phyloP scores from a whole-genome alignment of 2,888 invertebrate species.

The Drosophila emarginata region DNA sequence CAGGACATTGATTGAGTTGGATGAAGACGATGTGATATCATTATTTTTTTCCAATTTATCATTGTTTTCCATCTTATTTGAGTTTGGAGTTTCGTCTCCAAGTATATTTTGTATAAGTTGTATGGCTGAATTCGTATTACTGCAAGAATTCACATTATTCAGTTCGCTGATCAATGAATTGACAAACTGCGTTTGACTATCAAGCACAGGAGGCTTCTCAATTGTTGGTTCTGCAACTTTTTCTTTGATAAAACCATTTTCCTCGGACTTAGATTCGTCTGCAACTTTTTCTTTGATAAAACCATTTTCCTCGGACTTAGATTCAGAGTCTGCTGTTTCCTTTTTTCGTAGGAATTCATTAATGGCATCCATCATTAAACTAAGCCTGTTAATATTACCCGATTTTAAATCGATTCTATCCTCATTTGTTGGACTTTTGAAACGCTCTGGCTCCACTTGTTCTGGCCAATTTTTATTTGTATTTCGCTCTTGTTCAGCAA shows the following conservation, averaged over 20 bases:
- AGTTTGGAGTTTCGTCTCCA: background rate
- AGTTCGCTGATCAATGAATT: background rate
- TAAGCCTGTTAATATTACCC: background rate
- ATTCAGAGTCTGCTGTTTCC: background rate
- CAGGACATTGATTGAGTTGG: background rate
- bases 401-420: background rate
- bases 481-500: background rate
- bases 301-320: background rate
- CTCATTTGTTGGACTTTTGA: background rate
- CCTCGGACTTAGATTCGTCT: background rate
- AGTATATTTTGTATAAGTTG: background rate
- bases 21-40: background rate
- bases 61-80: too few species aligned
- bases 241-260: background rate
- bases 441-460: too few species aligned
- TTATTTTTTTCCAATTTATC: background rate
- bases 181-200: background rate
- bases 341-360: background rate
- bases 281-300: background rate
- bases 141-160: background rate
- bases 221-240: background rate
- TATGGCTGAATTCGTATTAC: background rate
- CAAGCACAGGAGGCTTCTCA: background rate
- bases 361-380: background rate
- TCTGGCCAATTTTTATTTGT: background rate